Base-by-base conservation (phyloP, 2,888 invertebrate species). In the Liodrosophila aerea region DNA sequence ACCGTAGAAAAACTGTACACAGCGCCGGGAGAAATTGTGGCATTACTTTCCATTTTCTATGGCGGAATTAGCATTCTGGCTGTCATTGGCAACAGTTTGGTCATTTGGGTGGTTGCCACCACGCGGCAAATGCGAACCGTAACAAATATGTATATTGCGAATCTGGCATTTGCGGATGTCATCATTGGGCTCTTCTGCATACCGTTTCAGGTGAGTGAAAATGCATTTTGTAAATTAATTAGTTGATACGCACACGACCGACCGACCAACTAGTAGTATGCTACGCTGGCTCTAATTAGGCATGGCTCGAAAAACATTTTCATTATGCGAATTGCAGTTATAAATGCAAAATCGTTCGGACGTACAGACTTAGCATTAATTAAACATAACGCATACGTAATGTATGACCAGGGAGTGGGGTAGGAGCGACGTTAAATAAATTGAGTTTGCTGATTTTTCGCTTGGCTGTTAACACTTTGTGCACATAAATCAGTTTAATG, bases 81-180 rank as follows among this genome's bases (percentile, higher is more conserved):
- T 0, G 94, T 97, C 33, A 92, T 95, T 5, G 96, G 96, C 1
- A 97, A 97, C 89, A 92, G 93, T 18, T 92, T 96, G n/a, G 96
- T 97, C 12, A 95, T 97, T 89, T 94, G 95, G 93, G 94, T 96
- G 53, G 95, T 96, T 16, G 93, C 93, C 31, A 95, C 95, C 9
- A 95, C 94, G 52, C 91, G 93, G 29, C 92, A 94, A 66, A 95
- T 96, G 95, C 93, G 95, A 80, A 95, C 94, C 64, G 95, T 94
- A 72, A 96, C 96, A 39, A 96, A 96, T 89, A 94, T 94, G 89
- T 96, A 95, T 90, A 96, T 96, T 76, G 94, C 95, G 11, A 96
- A 96, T 90, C 91, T 97, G 87, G 96, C 96, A 1, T 91, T 95
- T 69, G 96, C 96, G 15, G 96, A 97, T 88, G 95, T 96, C 85